Conservation (phyloP, 2,113 vertebrate species). For the Nothocercus julius region DNA sequence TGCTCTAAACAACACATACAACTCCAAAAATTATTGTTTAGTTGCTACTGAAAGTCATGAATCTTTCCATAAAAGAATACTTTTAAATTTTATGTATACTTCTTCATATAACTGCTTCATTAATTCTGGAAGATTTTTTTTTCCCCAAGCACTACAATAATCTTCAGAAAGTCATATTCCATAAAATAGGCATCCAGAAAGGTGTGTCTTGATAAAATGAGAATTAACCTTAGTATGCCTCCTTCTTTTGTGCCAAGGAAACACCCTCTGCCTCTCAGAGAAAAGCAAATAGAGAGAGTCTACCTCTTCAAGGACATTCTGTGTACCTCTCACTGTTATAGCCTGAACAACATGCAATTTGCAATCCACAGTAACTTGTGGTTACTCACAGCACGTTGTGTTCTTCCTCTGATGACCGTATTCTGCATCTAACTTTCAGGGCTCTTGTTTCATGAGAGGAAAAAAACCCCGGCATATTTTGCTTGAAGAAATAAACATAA, state of each 20-base stretch:
- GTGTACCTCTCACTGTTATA: not conserved
- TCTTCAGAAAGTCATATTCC: not conserved
- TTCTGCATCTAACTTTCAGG: not conserved
- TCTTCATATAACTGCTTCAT: not conserved
- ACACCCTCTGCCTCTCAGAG: not conserved
- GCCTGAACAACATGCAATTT: constrained; percentile 2
- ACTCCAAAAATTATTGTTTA: not conserved
- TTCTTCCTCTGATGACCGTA: not conserved
- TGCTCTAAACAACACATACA: not conserved
- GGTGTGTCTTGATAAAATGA: not conserved
- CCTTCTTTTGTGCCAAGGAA: not conserved
- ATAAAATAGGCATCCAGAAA: not conserved
- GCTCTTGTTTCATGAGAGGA: not conserved
- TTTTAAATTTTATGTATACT: not conserved
- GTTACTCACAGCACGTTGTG: not conserved
- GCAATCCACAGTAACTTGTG: not conserved
- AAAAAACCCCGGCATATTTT: not conserved
- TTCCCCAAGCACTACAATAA: not conserved
- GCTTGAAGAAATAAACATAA: not conserved
- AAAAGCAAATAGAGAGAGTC: not conserved
- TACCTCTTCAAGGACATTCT: not conserved
- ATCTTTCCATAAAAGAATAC: not conserved
- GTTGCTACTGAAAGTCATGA: not conserved
- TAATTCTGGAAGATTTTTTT: not conserved
- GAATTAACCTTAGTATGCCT: not conserved